These are phyloP conservation scores for Fistularia commersonii DNA, from an alignment of 2,797 vertebrate genomes.

Conservation along the genomic window DNA sequence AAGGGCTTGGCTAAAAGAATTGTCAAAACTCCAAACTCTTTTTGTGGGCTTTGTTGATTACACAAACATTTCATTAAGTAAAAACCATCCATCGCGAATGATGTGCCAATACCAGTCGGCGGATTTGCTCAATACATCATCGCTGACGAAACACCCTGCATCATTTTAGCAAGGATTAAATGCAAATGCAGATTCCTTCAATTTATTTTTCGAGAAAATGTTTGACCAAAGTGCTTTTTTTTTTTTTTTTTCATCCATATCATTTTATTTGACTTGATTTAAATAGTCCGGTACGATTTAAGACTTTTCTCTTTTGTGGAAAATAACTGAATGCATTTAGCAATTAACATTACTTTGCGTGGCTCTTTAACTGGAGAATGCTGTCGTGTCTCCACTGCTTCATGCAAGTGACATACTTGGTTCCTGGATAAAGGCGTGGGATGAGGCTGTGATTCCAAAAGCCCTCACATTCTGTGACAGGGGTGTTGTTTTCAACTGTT, in stretches of 20 bases:
- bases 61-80: conserved; percentile 59
- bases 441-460: no score
- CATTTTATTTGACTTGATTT: conserved; percentile 1
- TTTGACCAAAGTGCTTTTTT: not conserved
- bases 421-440: no score
- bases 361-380: not conserved
- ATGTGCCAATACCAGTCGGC: conserved; percentile 56
- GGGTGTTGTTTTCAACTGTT: no score
- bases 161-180: conserved; percentile 37
- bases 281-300: conserved; percentile 20
- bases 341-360: conserved; percentile 15
- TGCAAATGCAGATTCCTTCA: conserved; percentile 11
- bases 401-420: no score
- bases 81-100: conserved; percentile 58
- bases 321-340: conserved; percentile 13
- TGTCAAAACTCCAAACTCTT: conserved; percentile 40
- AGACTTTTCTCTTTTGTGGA: conserved; percentile 2
- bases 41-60: conserved; percentile 50
- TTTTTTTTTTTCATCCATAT: not conserved
- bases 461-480: no score
- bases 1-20: conserved; percentile 31
- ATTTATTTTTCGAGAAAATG: conserved; percentile 7
- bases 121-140: conserved; percentile 46
- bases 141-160: conserved; percentile 54
- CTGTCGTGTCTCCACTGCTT: conserved; percentile 25